Conservation (phyloP, 2,113 vertebrate genomes). For the Nymphicus hollandicus region DNA sequence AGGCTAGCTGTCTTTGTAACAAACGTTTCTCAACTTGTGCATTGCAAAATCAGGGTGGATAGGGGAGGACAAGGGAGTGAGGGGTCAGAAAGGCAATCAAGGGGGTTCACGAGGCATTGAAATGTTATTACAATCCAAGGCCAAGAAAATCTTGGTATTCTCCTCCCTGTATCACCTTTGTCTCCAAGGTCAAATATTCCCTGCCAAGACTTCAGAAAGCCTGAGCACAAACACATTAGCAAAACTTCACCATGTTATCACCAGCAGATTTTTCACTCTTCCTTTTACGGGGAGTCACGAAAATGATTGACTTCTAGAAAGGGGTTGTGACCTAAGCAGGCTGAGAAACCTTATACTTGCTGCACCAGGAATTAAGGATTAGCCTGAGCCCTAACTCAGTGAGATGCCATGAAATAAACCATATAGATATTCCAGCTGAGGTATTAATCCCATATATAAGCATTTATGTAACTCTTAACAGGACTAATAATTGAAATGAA, state of each 20-base stretch:
- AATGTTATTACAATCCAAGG: constrained; percentile 28
- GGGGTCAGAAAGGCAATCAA: constrained; percentile 43
- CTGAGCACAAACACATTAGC: background rate
- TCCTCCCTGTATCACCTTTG: constrained; percentile 33
- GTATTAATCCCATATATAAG: background rate
- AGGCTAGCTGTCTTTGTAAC: background rate
- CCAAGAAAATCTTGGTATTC: constrained; percentile 18
- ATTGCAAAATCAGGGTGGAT: constrained; percentile 16
- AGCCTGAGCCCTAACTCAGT: background rate
- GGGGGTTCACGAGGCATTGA: background rate
- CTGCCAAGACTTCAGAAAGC: constrained; percentile 39
- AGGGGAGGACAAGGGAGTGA: constrained; percentile 34
- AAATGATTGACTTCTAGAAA: constrained; percentile 48
- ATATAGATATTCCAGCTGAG: background rate
- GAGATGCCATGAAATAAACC: background rate
- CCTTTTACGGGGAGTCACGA: constrained; percentile 16
- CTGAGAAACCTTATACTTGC: background rate
- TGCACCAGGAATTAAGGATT: background rate
- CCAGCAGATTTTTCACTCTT: constrained; percentile 27
- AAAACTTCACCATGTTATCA: background rate
- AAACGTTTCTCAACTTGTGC: background rate
- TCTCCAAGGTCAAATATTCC: constrained; percentile 35
- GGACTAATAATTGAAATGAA: background rate
- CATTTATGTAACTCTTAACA: background rate
- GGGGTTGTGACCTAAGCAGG: constrained; percentile 19